These are phyloP conservation scores for Tyto alba DNA, from an alignment of 2,113 vertebrate species.

Conservation along the genomic window DNA sequence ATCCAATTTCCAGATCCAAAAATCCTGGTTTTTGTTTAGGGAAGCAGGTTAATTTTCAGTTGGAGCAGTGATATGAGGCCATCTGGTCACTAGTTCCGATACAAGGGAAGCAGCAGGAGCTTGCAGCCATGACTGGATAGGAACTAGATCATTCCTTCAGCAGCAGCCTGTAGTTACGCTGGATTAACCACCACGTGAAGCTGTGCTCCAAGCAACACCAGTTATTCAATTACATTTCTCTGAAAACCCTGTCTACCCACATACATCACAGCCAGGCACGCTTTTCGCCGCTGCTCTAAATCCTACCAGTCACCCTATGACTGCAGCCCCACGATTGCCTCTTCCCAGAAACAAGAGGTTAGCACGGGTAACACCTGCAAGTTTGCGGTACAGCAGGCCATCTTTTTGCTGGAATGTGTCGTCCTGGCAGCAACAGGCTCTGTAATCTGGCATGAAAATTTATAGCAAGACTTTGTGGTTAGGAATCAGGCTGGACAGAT, in stretches of 20 bases:
- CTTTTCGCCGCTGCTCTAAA: neutral
- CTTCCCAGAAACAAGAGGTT: neutral
- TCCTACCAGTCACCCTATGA: neutral
- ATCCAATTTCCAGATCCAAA: neutral
- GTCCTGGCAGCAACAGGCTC: neutral
- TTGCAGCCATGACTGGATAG: neutral
- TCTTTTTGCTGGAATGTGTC: neutral
- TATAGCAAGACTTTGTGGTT: neutral
- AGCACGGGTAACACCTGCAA: neutral
- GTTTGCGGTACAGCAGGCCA: neutral
- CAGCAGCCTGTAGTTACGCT: neutral
- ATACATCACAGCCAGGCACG: neutral
- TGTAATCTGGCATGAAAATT: neutral
- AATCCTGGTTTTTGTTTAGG: neutral
- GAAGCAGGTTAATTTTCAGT: neutral
- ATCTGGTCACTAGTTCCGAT: rapidly evolving
- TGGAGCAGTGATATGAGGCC: neutral
- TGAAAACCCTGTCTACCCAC: neutral
- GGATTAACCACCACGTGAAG: neutral
- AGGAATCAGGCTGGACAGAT: neutral
- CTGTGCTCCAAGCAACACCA: neutral
- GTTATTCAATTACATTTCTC: neutral
- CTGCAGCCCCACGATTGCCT: neutral
- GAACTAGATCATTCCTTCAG: neutral
- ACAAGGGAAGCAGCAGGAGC: neutral